Evolutionary conservation across 2,888 invertebrate genomes (phyloP), one percentile per base, ranked within the genome.

Genomic region (Thysanoteuthis rhombus): DNA sequence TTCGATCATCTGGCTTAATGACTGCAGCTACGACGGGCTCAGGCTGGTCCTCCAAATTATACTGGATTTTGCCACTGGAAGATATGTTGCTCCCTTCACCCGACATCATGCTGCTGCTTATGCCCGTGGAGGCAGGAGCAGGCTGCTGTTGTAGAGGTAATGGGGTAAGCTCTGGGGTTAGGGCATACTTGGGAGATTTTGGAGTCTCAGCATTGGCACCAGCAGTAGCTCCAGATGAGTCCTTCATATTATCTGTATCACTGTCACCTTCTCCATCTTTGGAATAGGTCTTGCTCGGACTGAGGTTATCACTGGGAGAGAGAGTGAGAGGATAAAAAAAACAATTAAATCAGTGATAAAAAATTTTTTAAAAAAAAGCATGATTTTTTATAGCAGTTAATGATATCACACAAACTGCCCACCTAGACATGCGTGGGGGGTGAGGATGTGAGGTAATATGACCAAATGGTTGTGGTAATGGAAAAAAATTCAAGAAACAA

Each of bases 31-130:
- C 94, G 90, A 95, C 93, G 19, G 95, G 95, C 93, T 95, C 94
- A 10, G 94, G 93, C 28, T 93, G 93, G 8, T 94, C 95, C 75
- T 95, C 95, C n/a, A 96, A 95, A 90, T 96, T 95, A 93, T 96
- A 96, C 94, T 95, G 95, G 42, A 96, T 96, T 93, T 90, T 93
- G n/a, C 93, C 93, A 89, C 93, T 89, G 5, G 93, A 58, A 45
- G 92, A 92, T 12, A 45, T 39, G n/a, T 95, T 95, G 89, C 94
- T 95, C 75, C 93, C 94, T 58, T 58, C 38, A 28, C 91, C 52
- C 22, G 94, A 90, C 25, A 94, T 94, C 32, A 94, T 89, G 52
- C 94, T 94, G 40, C 94, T 89, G 47, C 94, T 93, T 93, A 92
- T 40, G 32, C 39, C 36, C n/a, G 75, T 75, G 0, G 75, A 75